Conservation (phyloP, 2,113 vertebrate species). For the Etia nguti region DNA sequence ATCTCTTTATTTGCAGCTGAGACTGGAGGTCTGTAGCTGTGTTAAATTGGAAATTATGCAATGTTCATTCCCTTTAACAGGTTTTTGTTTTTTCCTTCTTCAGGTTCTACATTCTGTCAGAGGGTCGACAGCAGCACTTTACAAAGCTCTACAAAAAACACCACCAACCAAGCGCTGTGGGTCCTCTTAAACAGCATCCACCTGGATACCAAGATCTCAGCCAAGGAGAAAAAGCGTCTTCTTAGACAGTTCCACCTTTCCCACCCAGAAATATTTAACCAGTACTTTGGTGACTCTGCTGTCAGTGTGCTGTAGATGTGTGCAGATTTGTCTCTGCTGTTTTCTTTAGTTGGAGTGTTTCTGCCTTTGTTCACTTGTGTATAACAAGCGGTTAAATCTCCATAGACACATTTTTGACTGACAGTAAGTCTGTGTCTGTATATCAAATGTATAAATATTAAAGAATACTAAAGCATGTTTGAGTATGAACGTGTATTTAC, state of each 20-base stretch:
- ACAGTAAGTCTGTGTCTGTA: background rate
- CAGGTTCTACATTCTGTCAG: conserved; percentile 80
- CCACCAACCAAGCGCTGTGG: conserved; percentile 80
- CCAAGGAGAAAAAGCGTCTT: conserved; percentile 83
- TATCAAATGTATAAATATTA: background rate
- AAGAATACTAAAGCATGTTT: background rate
- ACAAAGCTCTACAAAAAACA: conserved; percentile 59
- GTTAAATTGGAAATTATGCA: background rate
- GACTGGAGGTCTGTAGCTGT: no score
- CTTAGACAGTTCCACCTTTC: conserved; percentile 84
- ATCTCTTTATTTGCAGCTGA: background rate
- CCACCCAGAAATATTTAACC: conserved; percentile 86
- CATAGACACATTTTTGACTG: background rate
- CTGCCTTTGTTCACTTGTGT: no score
- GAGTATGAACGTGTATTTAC: background rate
- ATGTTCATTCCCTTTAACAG: background rate
- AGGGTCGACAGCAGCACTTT: conserved; percentile 70
- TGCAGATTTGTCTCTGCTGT: background rate
- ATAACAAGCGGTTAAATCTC: no score
- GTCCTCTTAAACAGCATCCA: conserved; percentile 83
- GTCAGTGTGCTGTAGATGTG: conserved; percentile 20
- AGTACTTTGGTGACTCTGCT: conserved; percentile 83
- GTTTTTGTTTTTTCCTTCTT: background rate
- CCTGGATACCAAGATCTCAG: conserved; percentile 79
- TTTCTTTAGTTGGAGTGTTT: background rate